Percentiles rank a stretch among this genome's conserved stretches.
phyloP scores from a whole-genome alignment of 2,888 invertebrate species.

The Proisotoma minuta region DNA sequence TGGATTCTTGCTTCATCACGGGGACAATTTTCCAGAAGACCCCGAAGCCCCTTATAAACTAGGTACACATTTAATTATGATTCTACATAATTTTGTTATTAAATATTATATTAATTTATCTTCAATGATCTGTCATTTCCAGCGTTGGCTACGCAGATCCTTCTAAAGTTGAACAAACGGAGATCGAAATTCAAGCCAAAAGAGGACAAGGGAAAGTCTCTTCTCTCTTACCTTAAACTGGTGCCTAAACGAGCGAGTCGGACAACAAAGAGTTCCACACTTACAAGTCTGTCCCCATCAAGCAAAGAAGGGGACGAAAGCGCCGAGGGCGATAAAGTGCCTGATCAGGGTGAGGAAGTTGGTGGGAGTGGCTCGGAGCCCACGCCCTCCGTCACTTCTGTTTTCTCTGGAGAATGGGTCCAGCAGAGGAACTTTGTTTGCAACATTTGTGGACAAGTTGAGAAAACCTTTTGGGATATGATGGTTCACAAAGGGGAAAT shows the following conservation, averaged over 20 bases:
- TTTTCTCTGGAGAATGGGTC: constrained; percentile 46
- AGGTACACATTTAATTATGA: too few relatives aligned
- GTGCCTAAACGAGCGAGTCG: constrained; percentile 41
- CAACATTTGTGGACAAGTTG: constrained; percentile 44
- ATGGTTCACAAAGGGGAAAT: constrained; percentile 46
- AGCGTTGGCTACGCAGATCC: constrained; percentile 45
- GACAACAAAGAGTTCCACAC: constrained; percentile 17
- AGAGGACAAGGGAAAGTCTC: constrained; percentile 42
- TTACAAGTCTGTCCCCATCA: background rate
- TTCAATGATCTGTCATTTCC: too few relatives aligned
- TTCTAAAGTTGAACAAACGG: constrained; percentile 44
- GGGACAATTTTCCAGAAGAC: constrained; percentile 46
- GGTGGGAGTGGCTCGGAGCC: constrained; percentile 8
- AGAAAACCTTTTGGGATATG: constrained; percentile 46
- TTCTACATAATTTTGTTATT: too few relatives aligned
- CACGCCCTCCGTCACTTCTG: constrained; percentile 13
- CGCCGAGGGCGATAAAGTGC: background rate
- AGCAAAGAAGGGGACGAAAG: background rate
- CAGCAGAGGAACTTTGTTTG: constrained; percentile 41
- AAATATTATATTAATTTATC: too few relatives aligned
- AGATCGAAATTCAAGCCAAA: constrained; percentile 44
- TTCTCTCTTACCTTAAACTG: constrained; percentile 44
- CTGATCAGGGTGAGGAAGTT: background rate
- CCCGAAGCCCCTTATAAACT: constrained; percentile 44
- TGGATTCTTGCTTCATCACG: constrained; percentile 44